These are phyloP conservation scores for Anser brachyrhynchus DNA, from an alignment of 2,113 vertebrate species.

Conservation along the genomic window DNA sequence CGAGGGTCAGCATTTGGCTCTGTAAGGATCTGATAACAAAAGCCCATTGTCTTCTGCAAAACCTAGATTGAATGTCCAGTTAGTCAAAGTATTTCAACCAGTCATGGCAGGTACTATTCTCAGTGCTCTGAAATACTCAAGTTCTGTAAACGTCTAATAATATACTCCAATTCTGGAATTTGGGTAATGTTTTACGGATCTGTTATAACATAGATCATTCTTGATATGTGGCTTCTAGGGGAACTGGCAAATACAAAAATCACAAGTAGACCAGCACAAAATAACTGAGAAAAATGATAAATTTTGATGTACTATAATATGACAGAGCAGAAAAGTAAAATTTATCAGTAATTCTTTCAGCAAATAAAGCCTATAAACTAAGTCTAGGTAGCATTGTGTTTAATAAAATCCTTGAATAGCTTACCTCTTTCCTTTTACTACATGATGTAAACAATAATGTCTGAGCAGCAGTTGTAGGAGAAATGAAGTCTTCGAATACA, in stretches of 20 bases:
- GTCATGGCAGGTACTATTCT: not conserved
- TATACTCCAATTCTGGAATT: not conserved
- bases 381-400: not conserved
- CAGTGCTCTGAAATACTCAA: not conserved
- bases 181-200: not conserved
- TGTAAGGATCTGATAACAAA: slow-evolving; percentile 97
- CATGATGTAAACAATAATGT: slow-evolving; percentile 96
- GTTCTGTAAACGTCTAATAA: not conserved
- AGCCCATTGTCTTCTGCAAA: slow-evolving; percentile 97
- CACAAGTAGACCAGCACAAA: not conserved
- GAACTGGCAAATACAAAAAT: not conserved
- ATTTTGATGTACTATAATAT: not conserved
- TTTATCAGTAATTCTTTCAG: not conserved
- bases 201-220: not conserved
- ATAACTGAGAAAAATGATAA: not conserved
- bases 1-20: slow-evolving; percentile 91
- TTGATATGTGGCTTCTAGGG: not conserved
- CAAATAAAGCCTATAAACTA: not conserved
- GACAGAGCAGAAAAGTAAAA: not conserved
- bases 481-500: slow-evolving; percentile 99
- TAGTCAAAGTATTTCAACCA: not conserved
- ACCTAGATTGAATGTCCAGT: slow-evolving; percentile 78
- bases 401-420: slow-evolving; percentile 16
- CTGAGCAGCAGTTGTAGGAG: slow-evolving; percentile 96
- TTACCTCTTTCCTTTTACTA: slow-evolving; percentile 98